phyloP scores from a whole-genome alignment of 2,797 vertebrate species.

The Muraenolepis orangiensis region DNA sequence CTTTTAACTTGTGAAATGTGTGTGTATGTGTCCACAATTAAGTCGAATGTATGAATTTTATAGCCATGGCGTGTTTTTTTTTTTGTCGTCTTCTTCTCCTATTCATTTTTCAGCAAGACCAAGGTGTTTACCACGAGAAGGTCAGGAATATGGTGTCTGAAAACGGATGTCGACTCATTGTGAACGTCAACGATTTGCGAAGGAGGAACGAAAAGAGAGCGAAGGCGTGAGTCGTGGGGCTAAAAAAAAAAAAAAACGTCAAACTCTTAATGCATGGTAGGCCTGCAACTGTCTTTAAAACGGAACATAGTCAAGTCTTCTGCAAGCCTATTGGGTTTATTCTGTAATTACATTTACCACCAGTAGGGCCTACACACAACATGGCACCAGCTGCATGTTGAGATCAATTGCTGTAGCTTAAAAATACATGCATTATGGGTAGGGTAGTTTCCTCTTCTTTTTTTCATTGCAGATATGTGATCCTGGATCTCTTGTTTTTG shows the following conservation, averaged over 20 bases:
- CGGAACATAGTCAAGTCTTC: no score
- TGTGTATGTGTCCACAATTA: no score
- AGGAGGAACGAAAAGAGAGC: slow-evolving; percentile 59
- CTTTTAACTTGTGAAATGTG: background rate
- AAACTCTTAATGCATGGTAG: background rate
- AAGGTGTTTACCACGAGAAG: slow-evolving; percentile 61
- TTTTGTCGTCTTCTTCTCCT: background rate
- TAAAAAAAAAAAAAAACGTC: no score
- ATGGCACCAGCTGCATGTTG: background rate
- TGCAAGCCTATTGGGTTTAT: no score
- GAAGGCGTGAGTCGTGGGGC: slow-evolving; percentile 43
- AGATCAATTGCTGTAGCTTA: no score
- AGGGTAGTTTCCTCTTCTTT: no score
- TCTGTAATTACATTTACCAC: background rate
- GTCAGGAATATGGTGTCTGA: slow-evolving; percentile 60
- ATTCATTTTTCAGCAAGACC: slow-evolving; percentile 53
- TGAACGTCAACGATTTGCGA: slow-evolving; percentile 63
- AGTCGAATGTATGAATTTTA: no score
- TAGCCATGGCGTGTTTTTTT: no score
- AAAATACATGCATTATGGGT: no score
- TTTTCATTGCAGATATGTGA: background rate
- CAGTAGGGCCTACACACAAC: background rate
- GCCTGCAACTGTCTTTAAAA: background rate
- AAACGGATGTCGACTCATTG: slow-evolving; percentile 47
- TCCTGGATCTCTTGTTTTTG: background rate